Evolutionary conservation across 1,140 invertebrate species (phyloP), one percentile per base, ranked within the genome.

Genomic region (Cyclargus thomasi): DNA sequence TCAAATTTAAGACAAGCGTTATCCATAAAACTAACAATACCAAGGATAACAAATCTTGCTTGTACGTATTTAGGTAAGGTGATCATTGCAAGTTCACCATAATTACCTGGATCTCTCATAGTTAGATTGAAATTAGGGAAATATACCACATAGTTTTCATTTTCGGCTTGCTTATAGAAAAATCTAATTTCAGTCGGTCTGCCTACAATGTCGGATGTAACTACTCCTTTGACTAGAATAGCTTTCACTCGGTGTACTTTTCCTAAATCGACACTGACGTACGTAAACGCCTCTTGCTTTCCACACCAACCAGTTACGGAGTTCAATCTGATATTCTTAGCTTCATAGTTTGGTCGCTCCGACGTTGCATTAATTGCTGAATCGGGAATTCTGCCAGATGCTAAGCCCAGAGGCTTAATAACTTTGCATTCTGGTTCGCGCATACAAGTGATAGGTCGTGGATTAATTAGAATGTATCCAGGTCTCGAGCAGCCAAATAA

Each of bases 1-100:
- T 99, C 98, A 79, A 99, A 98, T 86, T 98, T 98, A 70, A 99
- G 90, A 87, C 98, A 99, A 66, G 97, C 97, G 83, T 98, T 99
- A 73, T 97, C 96, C 94, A 98, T 97, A 78, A 98, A 99, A 79
- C 97, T 98, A 0, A 99, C 97, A 75, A 99, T 98, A 69, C 95
- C 95, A 67, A 99, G 91, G 77, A 99, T 97, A 6, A 99, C 96
- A 83, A 97, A 98, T 79, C 97, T 92, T 1, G 97, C 97, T 89
- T 97, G 94, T 0, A 99, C 96, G 71, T 96, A 97, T 88, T 97
- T 97, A 2, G 97, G 97, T 64, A 99, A 84, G 5, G 96, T 97
- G 63, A 99, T 98, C 95, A 98, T 98, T 2, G 98, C 97, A 47
- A 99, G 86, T 92, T 98, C 97, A 64, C 88, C 86, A 59, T 90